A percentile compares a stretch with the other conserved stretches of the same genome.
phyloP scores from a whole-genome alignment of 2,888 invertebrate species.

The Tetranychus truncatus region DNA sequence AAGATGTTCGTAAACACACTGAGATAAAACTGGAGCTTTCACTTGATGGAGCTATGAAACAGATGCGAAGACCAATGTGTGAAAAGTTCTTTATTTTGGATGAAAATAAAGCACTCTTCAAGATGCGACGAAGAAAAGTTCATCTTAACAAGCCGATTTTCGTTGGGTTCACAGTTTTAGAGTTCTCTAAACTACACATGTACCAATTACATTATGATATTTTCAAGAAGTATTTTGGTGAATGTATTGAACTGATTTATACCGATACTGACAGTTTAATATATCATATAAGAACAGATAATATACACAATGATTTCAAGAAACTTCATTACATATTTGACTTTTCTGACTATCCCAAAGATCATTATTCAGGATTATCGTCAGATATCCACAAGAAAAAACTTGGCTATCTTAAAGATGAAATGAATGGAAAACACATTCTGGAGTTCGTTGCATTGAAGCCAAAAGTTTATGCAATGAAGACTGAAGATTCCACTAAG shows the following conservation, averaged over 20 bases:
- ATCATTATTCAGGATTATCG: slow-evolving; percentile 14
- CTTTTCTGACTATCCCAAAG: background rate
- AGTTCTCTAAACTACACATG: slow-evolving; percentile 29
- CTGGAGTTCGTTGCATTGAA: slow-evolving; percentile 28
- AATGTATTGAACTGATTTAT: slow-evolving; percentile 26
- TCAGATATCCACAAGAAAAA: slow-evolving; percentile 29
- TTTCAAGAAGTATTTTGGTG: slow-evolving; percentile 26
- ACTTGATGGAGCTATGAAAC: slow-evolving; percentile 12
- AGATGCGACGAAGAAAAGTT: slow-evolving; percentile 18
- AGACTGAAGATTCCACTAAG: background rate
- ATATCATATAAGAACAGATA: slow-evolving; percentile 28
- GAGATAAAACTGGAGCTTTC: slow-evolving; percentile 27
- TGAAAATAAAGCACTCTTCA: slow-evolving; percentile 13
- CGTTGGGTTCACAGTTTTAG: slow-evolving; percentile 27
- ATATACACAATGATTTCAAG: slow-evolving; percentile 28
- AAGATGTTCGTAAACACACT: slow-evolving; percentile 29
- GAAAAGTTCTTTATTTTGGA: slow-evolving; percentile 1
- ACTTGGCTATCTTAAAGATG: slow-evolving; percentile 30
- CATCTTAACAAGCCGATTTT: slow-evolving; percentile 27
- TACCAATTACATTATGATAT: slow-evolving; percentile 26
- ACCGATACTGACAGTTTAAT: slow-evolving; percentile 30
- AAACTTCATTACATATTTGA: slow-evolving; percentile 17
- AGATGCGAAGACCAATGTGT: slow-evolving; percentile 20
- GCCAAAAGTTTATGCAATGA: slow-evolving; percentile 18
- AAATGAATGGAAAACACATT: slow-evolving; percentile 28